Conservation (phyloP, 2,797 vertebrate species). For the Acrossocheilus fasciatus region DNA sequence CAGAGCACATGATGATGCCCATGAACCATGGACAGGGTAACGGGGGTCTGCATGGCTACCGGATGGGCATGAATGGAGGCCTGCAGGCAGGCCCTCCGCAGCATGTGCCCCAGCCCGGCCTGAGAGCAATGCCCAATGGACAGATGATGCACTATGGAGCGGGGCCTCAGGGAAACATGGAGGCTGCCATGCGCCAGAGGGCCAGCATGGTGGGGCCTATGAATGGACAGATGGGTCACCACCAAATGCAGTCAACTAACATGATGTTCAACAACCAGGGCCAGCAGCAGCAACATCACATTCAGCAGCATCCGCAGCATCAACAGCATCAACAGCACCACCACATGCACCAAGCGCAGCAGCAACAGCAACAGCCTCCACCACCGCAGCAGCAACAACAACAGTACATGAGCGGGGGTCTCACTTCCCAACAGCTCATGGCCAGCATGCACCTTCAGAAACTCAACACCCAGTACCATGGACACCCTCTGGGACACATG, state of each 20-base stretch:
- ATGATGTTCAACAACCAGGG: conserved; percentile 86
- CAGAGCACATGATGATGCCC: conserved; percentile 95
- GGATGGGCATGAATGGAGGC: conserved; percentile 87
- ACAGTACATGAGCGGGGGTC: conserved; percentile 79
- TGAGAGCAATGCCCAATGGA: conserved; percentile 76
- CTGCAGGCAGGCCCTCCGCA: conserved; percentile 85
- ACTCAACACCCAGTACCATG: conserved; percentile 90
- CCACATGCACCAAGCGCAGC: conserved; percentile 73
- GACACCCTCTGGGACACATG: conserved; percentile 83
- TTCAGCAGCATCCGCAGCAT: conserved; percentile 76
- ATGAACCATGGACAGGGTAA: conserved; percentile 86
- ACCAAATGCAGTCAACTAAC: conserved; percentile 81
- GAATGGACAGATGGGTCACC: conserved; percentile 83
- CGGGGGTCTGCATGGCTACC: conserved; percentile 86
- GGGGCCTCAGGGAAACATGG: conserved; percentile 80
- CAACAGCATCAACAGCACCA: conserved; percentile 74
- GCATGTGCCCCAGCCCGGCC: conserved; percentile 81
- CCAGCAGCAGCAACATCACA: conserved; percentile 80
- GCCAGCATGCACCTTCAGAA: conserved; percentile 96
- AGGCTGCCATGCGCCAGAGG: conserved; percentile 83
- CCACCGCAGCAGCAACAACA: conserved; percentile 69
- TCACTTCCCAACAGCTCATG: conserved; percentile 87
- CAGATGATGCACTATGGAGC: conserved; percentile 89
- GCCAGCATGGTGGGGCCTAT: conserved; percentile 80
- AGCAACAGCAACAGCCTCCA: conserved; percentile 61